These are phyloP conservation scores for Heliconius aoede DNA, from an alignment of 2,888 invertebrate genomes.

Conservation along the genomic window DNA sequence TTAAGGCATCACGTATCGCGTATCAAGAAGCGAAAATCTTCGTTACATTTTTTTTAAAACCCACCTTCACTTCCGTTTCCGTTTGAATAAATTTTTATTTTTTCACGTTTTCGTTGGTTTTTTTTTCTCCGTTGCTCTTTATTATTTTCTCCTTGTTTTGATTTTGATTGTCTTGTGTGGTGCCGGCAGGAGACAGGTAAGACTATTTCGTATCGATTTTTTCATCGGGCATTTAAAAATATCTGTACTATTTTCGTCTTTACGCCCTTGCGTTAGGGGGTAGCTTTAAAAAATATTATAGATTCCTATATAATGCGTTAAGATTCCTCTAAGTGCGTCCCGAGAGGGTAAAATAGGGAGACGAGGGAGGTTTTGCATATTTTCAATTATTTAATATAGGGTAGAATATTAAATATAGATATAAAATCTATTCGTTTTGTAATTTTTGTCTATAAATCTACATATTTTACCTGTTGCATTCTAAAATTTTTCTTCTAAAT, in stretches of 20 bases:
- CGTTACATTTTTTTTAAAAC: slow-evolving; percentile 53
- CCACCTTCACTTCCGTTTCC: slow-evolving; percentile 34
- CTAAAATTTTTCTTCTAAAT: not conserved
- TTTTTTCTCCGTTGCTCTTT: slow-evolving; percentile 43
- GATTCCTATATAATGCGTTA: slow-evolving; percentile 13
- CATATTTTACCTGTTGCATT: slow-evolving; percentile 2
- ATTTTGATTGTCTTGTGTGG: slow-evolving; percentile 57
- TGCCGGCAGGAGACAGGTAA: slow-evolving; percentile 46
- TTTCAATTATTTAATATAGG: slow-evolving; percentile 2
- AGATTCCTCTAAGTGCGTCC: slow-evolving; percentile 17
- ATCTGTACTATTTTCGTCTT: slow-evolving; percentile 46
- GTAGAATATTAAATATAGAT: not conserved
- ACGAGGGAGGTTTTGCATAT: not conserved
- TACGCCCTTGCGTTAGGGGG: slow-evolving; percentile 11
- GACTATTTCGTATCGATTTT: slow-evolving; percentile 20
- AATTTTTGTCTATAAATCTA: not conserved
- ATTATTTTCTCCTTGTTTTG: slow-evolving; percentile 44
- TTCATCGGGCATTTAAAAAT: slow-evolving; percentile 40
- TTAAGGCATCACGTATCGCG: slow-evolving; percentile 58
- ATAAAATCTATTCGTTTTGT: not conserved
- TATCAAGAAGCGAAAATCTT: slow-evolving; percentile 55
- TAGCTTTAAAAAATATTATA: not conserved
- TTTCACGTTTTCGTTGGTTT: slow-evolving; percentile 48
- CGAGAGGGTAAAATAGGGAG: slow-evolving; percentile 18
- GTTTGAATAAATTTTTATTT: slow-evolving; percentile 45